These are phyloP conservation scores for Drosophila orosa DNA, from an alignment of 1,140 invertebrate species.

Conservation along the genomic window DNA sequence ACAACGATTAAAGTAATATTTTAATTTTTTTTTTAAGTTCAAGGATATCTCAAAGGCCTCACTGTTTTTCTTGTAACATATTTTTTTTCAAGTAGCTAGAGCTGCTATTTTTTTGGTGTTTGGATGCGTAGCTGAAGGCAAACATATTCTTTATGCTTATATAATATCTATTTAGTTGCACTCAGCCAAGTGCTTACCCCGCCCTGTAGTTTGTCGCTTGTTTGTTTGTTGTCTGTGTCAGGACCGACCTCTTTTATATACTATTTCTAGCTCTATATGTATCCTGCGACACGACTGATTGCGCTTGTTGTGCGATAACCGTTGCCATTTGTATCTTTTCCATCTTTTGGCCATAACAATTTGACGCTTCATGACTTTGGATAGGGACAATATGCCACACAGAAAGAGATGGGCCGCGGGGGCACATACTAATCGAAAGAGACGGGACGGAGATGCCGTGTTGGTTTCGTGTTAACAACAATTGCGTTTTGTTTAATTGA, in stretches of 20 bases:
- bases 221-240: slow-evolving; percentile 30
- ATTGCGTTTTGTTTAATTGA: slow-evolving; percentile 76
- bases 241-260: background rate
- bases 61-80: background rate
- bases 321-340: slow-evolving; percentile 72
- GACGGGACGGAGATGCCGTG: slow-evolving; percentile 33
- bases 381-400: slow-evolving; percentile 41
- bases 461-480: slow-evolving; percentile 51
- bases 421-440: background rate
- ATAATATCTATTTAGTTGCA: slow-evolving; percentile 83
- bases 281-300: slow-evolving; percentile 74
- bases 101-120: slow-evolving; percentile 17
- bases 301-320: slow-evolving; percentile 74
- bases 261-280: slow-evolving; percentile 15
- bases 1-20: background rate
- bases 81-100: slow-evolving; percentile 54
- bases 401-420: background rate
- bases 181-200: slow-evolving; percentile 72
- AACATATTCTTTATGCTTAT: slow-evolving; percentile 83
- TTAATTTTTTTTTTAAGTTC: background rate
- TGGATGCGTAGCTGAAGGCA: slow-evolving; percentile 43
- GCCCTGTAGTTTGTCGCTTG: slow-evolving; percentile 36
- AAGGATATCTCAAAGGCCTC: background rate
- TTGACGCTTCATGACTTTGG: slow-evolving; percentile 81
- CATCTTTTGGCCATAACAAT: slow-evolving; percentile 81